phyloP scores from a whole-genome alignment of 2,797 vertebrate genomes.

The Gila robusta region DNA sequence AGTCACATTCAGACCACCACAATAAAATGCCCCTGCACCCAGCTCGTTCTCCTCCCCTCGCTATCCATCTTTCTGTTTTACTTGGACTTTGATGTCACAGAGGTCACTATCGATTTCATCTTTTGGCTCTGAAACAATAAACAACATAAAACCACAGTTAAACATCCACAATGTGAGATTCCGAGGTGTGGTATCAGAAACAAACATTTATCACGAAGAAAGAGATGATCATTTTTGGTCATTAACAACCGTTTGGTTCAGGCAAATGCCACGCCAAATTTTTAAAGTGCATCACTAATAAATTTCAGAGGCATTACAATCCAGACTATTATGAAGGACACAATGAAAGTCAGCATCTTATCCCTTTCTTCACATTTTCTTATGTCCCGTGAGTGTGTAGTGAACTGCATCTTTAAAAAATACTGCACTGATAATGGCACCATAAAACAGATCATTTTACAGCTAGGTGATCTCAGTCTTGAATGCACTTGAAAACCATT shows the following conservation, averaged over 20 bases:
- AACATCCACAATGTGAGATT: slow-evolving; percentile 12
- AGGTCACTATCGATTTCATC: slow-evolving; percentile 56
- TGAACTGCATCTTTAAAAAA: slow-evolving; percentile 81
- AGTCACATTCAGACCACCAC: slow-evolving; percentile 41
- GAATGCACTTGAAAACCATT: slow-evolving; percentile 93
- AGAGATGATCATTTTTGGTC: neutral
- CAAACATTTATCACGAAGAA: neutral
- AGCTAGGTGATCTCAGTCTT: slow-evolving; percentile 90
- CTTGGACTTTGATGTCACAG: slow-evolving; percentile 52
- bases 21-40: slow-evolving; percentile 16
- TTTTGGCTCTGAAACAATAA: slow-evolving; percentile 47
- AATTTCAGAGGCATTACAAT: slow-evolving; percentile 23
- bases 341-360: slow-evolving; percentile 76
- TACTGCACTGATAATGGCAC: slow-evolving; percentile 78
- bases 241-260: slow-evolving; percentile 3
- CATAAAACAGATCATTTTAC: slow-evolving; percentile 96
- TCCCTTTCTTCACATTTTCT: slow-evolving; percentile 79
- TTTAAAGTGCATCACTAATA: slow-evolving; percentile 13
- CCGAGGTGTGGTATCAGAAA: neutral
- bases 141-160: slow-evolving; percentile 53
- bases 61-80: slow-evolving; percentile 32
- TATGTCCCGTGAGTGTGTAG: slow-evolving; percentile 73
- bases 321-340: slow-evolving; percentile 72
- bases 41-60: neutral
- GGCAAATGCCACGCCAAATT: slow-evolving; percentile 22